phyloP scores from a whole-genome alignment of 2,797 vertebrate genomes.

The Micromesistius poutassou region DNA sequence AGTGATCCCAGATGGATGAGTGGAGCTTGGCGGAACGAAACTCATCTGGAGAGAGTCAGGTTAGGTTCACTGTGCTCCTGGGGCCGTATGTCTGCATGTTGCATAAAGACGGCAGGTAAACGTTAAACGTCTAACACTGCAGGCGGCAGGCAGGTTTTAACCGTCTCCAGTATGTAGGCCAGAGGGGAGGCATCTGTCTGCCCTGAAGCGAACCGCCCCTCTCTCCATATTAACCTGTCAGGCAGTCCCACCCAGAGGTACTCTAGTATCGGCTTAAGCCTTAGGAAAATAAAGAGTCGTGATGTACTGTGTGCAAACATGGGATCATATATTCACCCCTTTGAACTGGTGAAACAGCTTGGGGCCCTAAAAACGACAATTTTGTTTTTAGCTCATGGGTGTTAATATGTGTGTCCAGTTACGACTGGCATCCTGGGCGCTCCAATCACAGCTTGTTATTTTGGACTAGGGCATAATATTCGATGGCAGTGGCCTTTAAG shows the following conservation, averaged over 20 bases:
- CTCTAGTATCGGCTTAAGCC: background rate
- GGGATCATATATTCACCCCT: background rate
- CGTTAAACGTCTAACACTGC: background rate
- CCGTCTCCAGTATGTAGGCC: background rate
- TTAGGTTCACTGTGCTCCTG: background rate
- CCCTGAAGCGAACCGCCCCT: background rate
- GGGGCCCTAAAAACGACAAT: background rate
- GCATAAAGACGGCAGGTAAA: background rate
- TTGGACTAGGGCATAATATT: background rate
- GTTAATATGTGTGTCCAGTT: background rate
- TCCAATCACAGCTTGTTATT: background rate
- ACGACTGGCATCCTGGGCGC: background rate
- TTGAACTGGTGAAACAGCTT: background rate
- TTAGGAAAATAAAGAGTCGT: background rate
- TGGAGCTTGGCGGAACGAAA: too few species aligned
- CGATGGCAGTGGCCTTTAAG: background rate
- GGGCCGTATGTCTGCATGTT: background rate
- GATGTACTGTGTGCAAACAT: background rate
- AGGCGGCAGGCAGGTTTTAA: background rate
- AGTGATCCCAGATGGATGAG: too few species aligned
- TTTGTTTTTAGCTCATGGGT: background rate
- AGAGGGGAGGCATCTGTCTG: slow-evolving; percentile 10
- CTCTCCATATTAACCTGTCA: background rate
- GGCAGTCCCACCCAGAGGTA: background rate
- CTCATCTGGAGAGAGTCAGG: too few species aligned